A percentile compares a stretch with the other conserved stretches of the same genome.
phyloP scores from a whole-genome alignment of 1,140 invertebrate species.

The Bombyx mandarina region DNA sequence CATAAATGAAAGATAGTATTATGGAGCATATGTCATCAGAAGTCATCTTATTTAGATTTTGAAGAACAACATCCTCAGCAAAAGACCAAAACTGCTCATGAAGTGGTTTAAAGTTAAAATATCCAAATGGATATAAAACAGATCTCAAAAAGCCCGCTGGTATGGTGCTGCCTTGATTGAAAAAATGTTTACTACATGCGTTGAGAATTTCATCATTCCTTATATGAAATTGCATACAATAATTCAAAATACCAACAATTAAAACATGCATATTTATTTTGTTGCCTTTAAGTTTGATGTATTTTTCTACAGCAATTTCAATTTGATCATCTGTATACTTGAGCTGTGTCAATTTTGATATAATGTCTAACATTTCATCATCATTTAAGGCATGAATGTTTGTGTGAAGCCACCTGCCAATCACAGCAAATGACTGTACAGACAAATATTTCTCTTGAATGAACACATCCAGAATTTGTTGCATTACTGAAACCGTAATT shows the following conservation, averaged over 20 bases:
- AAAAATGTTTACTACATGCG: constrained; percentile 73
- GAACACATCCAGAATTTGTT: constrained; percentile 71
- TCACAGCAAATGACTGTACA: constrained; percentile 61
- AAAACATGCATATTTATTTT: constrained; percentile 71
- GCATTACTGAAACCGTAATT: constrained; percentile 70
- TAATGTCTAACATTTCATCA: constrained; percentile 72
- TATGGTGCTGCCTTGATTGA: constrained; percentile 65
- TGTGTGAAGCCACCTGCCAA: constrained; percentile 74
- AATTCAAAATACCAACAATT: constrained; percentile 75
- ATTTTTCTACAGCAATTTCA: constrained; percentile 74
- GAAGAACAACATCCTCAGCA: constrained; percentile 72
- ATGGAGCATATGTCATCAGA: constrained; percentile 75
- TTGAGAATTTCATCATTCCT: constrained; percentile 73
- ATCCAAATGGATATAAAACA: constrained; percentile 76
- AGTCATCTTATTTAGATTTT: constrained; percentile 74
- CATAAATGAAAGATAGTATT: constrained; percentile 76
- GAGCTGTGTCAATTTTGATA: constrained; percentile 71
- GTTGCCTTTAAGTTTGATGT: constrained; percentile 70
- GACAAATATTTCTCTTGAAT: constrained; percentile 56
- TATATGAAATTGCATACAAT: constrained; percentile 74
- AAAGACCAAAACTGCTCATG: constrained; percentile 74
- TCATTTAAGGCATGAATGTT: constrained; percentile 76
- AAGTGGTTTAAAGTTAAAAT: constrained; percentile 74
- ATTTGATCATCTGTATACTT: constrained; percentile 71
- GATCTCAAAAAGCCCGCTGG: constrained; percentile 71